Evolutionary conservation across 2,797 vertebrate species (phyloP).

Genomic region (Clarias platycephalus): DNA sequence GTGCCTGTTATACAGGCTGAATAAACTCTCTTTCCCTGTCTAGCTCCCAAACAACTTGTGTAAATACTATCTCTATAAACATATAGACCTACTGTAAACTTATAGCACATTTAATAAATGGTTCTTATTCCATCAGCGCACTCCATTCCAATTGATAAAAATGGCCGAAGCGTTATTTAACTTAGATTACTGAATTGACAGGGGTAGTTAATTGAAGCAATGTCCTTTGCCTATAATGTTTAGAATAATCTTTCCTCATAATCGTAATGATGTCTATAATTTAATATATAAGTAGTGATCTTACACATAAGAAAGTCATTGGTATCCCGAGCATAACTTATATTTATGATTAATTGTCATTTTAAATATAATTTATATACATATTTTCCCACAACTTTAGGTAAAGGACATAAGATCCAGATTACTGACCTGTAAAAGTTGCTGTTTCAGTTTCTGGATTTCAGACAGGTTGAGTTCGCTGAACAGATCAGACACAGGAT

Average conservation of each 20-base stretch:
- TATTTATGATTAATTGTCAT: neutral
- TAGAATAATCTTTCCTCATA: neutral
- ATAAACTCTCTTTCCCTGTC: neutral
- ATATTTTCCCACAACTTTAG: neutral
- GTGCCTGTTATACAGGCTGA: neutral
- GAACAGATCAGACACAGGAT: conserved; percentile 93
- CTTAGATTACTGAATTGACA: neutral
- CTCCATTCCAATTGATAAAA: too few species aligned
- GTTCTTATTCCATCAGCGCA: neutral
- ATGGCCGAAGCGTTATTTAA: neutral
- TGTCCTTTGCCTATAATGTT: neutral
- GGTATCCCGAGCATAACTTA: neutral
- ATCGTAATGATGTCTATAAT: neutral
- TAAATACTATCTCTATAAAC: neutral
- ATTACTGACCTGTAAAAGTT: conserved; percentile 89
- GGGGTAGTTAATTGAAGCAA: neutral
- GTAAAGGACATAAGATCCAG: neutral
- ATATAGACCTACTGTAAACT: neutral
- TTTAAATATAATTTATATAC: neutral
- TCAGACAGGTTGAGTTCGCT: conserved; percentile 98
- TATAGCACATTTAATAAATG: neutral
- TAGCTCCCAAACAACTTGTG: neutral
- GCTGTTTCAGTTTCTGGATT: conserved; percentile 97
- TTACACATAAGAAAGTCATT: neutral
- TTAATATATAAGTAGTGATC: neutral